Evolutionary conservation across 2,888 invertebrate genomes (phyloP).

Genomic region (Dasypogon diadema): DNA sequence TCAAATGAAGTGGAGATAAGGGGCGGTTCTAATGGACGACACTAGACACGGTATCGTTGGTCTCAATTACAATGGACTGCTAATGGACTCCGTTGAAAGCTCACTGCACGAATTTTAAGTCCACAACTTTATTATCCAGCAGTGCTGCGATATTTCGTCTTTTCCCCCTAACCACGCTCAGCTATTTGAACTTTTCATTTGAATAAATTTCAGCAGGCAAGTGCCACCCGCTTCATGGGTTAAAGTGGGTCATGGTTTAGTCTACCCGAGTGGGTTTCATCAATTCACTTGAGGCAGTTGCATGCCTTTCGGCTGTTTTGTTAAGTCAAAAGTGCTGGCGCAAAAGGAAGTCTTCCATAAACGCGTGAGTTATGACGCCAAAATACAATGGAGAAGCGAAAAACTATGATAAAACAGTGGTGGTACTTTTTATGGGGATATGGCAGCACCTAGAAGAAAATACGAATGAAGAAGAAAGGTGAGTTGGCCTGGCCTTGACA

Average conservation of each 20-base stretch:
- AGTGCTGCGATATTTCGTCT: too few relatives aligned
- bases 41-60: neutral
- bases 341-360: neutral
- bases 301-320: neutral
- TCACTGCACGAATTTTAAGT: neutral
- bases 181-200: too few relatives aligned
- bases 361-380: neutral
- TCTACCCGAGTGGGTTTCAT: neutral
- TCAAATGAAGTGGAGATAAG: slow-evolving; percentile 18
- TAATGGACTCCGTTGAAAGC: neutral
- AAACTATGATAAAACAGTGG: neutral
- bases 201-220: neutral
- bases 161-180: too few relatives aligned
- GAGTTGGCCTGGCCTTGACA: neutral
- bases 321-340: neutral
- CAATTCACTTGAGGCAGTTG: neutral
- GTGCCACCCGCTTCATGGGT: neutral
- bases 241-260: neutral
- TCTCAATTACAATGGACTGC: neutral
- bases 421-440: neutral
- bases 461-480: neutral
- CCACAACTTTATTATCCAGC: neutral
- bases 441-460: neutral
- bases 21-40: too few relatives aligned
- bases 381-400: neutral